Percentiles rank a stretch among this genome's conserved stretches.
Conservation (phyloP, 2,888 invertebrate genomes). For the Tinea trinotella region DNA sequence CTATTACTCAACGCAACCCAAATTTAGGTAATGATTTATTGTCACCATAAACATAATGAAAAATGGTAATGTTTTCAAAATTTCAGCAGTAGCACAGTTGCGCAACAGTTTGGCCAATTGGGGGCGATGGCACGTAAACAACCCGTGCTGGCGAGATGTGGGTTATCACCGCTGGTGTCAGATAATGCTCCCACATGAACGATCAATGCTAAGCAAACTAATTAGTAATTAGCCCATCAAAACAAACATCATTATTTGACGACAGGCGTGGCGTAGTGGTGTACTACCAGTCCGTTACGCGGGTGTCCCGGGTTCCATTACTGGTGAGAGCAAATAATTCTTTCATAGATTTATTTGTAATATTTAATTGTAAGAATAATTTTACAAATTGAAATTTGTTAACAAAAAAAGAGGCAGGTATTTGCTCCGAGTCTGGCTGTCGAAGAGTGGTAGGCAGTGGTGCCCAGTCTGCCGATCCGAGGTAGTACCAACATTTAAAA, state of each 20-base stretch:
- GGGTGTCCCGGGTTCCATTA: too few species aligned
- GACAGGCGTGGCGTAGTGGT: too few species aligned
- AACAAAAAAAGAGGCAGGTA: too few species aligned
- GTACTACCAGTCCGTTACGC: too few species aligned
- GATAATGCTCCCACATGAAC: conserved; percentile 15
- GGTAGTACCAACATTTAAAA: too few species aligned
- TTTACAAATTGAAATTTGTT: too few species aligned
- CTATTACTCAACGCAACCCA: neutral
- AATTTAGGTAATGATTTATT: neutral
- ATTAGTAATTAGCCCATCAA: neutral
- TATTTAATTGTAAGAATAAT: too few species aligned
- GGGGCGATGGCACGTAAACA: conserved; percentile 42
- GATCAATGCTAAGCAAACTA: conserved; percentile 11
- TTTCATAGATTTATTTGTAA: too few species aligned
- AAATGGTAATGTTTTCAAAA: conserved; percentile 4
- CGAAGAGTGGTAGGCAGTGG: too few species aligned
- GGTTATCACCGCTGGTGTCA: conserved; percentile 36
- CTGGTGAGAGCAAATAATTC: too few species aligned
- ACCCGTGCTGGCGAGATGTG: conserved; percentile 41
- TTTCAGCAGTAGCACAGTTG: conserved; percentile 5
- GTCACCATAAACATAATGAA: neutral
- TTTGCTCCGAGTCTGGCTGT: too few species aligned
- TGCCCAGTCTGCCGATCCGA: too few species aligned
- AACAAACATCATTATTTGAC: neutral
- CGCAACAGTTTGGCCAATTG: conserved; percentile 40